phyloP scores from a whole-genome alignment of 2,797 vertebrate genomes.

The Rhodeus uyekii region DNA sequence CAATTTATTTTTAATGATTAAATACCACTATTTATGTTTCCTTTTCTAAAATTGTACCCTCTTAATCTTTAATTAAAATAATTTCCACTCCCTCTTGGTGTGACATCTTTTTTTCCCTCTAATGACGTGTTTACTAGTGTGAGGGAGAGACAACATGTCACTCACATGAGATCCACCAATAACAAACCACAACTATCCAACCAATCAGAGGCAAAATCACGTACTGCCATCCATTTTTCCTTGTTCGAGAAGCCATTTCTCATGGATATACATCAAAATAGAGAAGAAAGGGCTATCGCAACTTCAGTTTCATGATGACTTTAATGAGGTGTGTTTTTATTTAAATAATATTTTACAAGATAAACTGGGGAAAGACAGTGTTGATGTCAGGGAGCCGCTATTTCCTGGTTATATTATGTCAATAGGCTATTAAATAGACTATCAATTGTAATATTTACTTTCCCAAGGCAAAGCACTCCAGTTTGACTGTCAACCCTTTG shows the following conservation, averaged over 20 bases:
- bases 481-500: slow-evolving; percentile 86
- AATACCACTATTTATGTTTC: too few relatives aligned
- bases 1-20: too few relatives aligned
- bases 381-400: background rate
- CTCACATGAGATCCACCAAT: background rate
- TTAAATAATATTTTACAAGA: background rate
- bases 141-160: background rate
- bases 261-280: background rate
- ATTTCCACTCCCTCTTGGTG: too few relatives aligned
- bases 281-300: background rate
- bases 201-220: background rate
- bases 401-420: background rate
- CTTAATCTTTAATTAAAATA: too few relatives aligned
- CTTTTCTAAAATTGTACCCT: too few relatives aligned
- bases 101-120: background rate
- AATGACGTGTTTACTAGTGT: background rate
- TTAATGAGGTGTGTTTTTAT: background rate
- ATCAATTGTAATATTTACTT: slow-evolving; percentile 82
- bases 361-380: background rate
- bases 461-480: slow-evolving; percentile 96
- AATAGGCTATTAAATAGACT: background rate
- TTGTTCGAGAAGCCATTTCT: background rate
- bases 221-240: background rate
- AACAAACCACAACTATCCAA: background rate
- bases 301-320: background rate